Evolutionary conservation across 2,113 vertebrate genomes (phyloP), one percentile per base, ranked within the genome.

Genomic region (Perca flavescens): DNA sequence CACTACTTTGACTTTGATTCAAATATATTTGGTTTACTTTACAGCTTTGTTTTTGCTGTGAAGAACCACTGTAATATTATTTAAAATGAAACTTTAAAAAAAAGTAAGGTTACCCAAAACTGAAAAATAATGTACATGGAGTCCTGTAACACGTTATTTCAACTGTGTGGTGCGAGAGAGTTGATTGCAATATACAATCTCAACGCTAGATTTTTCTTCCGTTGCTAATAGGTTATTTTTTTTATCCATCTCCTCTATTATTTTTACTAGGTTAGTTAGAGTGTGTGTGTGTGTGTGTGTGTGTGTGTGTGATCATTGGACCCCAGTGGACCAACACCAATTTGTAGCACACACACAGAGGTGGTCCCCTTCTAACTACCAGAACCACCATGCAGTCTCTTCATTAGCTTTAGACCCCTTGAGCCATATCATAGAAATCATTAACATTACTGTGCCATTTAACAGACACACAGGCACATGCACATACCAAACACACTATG

Each of bases 361-460:
- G 83, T 90, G 86, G 90, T 74, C 82, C 19, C 53, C 25, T 43
- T 76, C 65, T 88, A 87, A 90, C 14, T 65, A 83, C 72, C 73
- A 70, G 36, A 83, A 43, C 73, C 73, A 82, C 74, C 81, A 76
- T 16, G 74, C 68, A 28, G 79, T 73, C 57, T 77, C 80, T 88
- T 88, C 83, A 91, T 92, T 93, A 90, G 81, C 86, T 87, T 79
- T 80, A 67, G 68, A 79, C 83, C 60, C 82, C 76, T 34, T 85
- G 68, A 86, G 80, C 60, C 56, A 60, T 82, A 31, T 78, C 82
- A 43, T 14, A 43, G 66, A 70, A 82, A 76, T 82, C 69, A 77
- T 89, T 86, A 82, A 90, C 86, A 89, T 80, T 74, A 69, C 74
- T 86, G 65, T 79, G 74, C 73, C 77, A 75, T 82, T 72, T 82